Percentiles rank a stretch among this genome's conserved stretches.
phyloP scores from a whole-genome alignment of 2,888 invertebrate species.

The Thera obeliscata region DNA sequence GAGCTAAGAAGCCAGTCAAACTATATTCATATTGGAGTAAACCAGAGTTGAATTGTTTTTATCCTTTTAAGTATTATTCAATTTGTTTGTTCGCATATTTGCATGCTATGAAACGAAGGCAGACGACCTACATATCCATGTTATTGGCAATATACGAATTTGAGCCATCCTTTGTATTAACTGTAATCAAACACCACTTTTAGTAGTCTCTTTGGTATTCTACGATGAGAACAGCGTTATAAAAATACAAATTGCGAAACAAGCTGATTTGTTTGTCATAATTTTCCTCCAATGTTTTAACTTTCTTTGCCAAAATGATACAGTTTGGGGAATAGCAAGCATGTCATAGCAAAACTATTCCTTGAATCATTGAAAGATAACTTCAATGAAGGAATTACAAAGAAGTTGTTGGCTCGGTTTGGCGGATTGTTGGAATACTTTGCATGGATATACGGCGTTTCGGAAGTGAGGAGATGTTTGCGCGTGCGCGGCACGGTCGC shows the following conservation, averaged over 20 bases:
- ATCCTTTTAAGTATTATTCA: constrained; percentile 31
- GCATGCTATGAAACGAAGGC: constrained; percentile 44
- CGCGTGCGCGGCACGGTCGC: constrained; percentile 75
- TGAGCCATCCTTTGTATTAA: constrained; percentile 28
- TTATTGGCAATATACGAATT: constrained; percentile 35
- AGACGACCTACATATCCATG: constrained; percentile 55
- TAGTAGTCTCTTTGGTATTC: constrained; percentile 4
- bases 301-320: constrained; percentile 52
- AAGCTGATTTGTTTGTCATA: constrained; percentile 29
- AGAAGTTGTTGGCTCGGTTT: constrained; percentile 67
- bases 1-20: too few species aligned
- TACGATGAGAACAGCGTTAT: constrained; percentile 27
- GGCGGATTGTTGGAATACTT: constrained; percentile 72
- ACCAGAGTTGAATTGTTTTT: not conserved
- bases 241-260: constrained; percentile 30
- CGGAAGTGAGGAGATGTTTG: constrained; percentile 49
- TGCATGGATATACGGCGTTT: constrained; percentile 58
- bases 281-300: constrained; percentile 36
- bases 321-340: constrained; percentile 48
- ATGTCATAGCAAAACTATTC: constrained; percentile 70
- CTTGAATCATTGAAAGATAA: constrained; percentile 66
- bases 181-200: constrained; percentile 21
- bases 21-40: not conserved
- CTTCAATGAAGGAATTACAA: constrained; percentile 54
- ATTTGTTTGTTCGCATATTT: constrained; percentile 47